Evolutionary conservation across 2,113 vertebrate genomes (phyloP).

Genomic region (Alethe diademata): DNA sequence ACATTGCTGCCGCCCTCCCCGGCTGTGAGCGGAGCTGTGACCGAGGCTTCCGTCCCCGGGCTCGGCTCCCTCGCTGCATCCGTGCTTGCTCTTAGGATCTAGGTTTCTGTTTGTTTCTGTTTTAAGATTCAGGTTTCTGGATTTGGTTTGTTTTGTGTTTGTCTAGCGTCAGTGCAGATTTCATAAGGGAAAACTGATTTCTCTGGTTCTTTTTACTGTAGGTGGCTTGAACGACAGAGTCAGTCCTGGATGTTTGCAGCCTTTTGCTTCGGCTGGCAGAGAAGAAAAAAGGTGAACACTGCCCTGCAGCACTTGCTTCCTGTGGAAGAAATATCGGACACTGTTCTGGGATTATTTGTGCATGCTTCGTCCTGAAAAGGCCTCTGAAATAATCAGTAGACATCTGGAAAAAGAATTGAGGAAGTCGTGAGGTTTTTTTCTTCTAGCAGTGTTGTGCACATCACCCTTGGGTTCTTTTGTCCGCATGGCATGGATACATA

Average conservation of each 20-base stretch:
- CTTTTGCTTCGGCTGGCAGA: background rate
- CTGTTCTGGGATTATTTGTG: slow-evolving; percentile 26
- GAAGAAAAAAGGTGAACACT: background rate
- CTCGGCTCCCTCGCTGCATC: fast-evolving
- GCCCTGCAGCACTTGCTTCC: background rate
- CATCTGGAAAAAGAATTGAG: slow-evolving; percentile 1
- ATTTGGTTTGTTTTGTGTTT: background rate
- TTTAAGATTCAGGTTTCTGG: no score
- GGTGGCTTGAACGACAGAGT: slow-evolving; percentile 29
- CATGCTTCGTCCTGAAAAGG: slow-evolving; percentile 13
- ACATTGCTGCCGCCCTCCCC: fast-evolving
- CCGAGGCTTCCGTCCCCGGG: background rate
- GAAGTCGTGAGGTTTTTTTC: background rate
- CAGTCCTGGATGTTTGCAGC: slow-evolving; percentile 46
- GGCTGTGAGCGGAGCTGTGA: fast-evolving
- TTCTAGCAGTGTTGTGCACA: background rate
- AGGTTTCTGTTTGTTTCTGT: background rate
- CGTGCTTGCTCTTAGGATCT: background rate
- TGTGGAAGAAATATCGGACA: background rate
- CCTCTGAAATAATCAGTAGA: slow-evolving; percentile 2
- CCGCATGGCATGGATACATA: slow-evolving; percentile 40
- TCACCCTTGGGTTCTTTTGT: slow-evolving; percentile 7
- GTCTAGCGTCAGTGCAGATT: background rate
- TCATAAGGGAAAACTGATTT: background rate
- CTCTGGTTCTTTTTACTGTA: background rate